Evolutionary conservation across 2,113 vertebrate genomes (phyloP).

Genomic region (Silurus meridionalis): DNA sequence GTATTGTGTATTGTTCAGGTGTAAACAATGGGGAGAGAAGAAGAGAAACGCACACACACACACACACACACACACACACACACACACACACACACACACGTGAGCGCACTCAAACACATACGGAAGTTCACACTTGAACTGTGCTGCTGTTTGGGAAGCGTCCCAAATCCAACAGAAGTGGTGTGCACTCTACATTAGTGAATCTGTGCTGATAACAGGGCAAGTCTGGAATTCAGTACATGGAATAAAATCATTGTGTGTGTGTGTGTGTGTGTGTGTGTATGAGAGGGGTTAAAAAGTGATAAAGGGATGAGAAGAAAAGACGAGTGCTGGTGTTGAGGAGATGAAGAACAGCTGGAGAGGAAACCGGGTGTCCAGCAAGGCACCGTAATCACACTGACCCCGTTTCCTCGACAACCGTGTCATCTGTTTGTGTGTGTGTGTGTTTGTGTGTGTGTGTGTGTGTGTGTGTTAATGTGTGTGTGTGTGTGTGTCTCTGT

Average conservation of each 20-base stretch:
- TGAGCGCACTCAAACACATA: neutral
- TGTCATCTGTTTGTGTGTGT: neutral
- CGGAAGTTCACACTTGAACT: neutral
- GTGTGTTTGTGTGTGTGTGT: neutral
- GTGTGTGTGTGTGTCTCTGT: neutral
- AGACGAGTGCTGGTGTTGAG: conserved; percentile 14
- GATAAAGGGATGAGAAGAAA: neutral
- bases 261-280: neutral
- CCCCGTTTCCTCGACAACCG: conserved; percentile 30
- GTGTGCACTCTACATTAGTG: neutral
- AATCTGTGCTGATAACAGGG: neutral
- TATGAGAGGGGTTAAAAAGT: neutral
- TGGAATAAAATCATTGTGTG: neutral
- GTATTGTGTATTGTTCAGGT: too few relatives aligned
- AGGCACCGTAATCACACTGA: conserved; percentile 40
- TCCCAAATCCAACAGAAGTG: neutral
- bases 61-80: too few relatives aligned
- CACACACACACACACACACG: too few relatives aligned
- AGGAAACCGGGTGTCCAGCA: conserved; percentile 30
- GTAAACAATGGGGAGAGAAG: too few relatives aligned
- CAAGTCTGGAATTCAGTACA: neutral
- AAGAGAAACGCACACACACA: too few relatives aligned
- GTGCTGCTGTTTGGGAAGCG: neutral
- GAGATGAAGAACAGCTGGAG: conserved; percentile 52
- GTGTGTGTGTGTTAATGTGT: too few relatives aligned